phyloP scores from a whole-genome alignment of 2,113 vertebrate genomes.

The Phaethornis superciliosus region DNA sequence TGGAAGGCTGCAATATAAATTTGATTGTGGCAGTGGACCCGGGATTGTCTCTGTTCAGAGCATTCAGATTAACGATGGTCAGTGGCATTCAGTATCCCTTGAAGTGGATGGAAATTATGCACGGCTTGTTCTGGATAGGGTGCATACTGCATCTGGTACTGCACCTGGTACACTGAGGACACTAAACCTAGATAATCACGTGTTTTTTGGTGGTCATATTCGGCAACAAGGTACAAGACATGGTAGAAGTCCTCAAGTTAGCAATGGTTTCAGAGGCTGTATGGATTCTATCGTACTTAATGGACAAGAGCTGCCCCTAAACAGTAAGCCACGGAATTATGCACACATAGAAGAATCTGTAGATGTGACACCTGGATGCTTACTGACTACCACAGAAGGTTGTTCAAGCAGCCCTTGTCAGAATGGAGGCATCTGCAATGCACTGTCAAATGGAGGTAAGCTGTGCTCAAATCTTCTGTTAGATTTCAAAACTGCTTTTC shows the following conservation, averaged over 20 bases:
- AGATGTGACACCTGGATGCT: slow-evolving; percentile 89
- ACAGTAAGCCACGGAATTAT: slow-evolving; percentile 78
- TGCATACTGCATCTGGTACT: slow-evolving; percentile 91
- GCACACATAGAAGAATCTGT: slow-evolving; percentile 90
- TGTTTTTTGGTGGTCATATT: slow-evolving; percentile 92
- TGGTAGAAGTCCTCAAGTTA: slow-evolving; percentile 82
- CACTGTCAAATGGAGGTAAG: slow-evolving; percentile 87
- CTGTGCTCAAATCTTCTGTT: neutral
- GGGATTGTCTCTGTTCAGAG: slow-evolving; percentile 95
- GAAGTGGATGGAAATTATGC: slow-evolving; percentile 95
- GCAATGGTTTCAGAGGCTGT: slow-evolving; percentile 91
- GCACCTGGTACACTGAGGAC: slow-evolving; percentile 94
- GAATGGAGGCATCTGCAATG: slow-evolving; percentile 89
- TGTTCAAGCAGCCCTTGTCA: slow-evolving; percentile 91
- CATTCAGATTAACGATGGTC: slow-evolving; percentile 91
- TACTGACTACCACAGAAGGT: slow-evolving; percentile 78
- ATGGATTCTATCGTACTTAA: slow-evolving; percentile 91
- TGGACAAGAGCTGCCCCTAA: slow-evolving; percentile 90
- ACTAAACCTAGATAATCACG: slow-evolving; percentile 90
- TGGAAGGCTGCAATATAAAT: slow-evolving; percentile 94
- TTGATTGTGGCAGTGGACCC: slow-evolving; percentile 96
- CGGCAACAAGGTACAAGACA: slow-evolving; percentile 82
- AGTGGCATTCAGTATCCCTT: slow-evolving; percentile 91
- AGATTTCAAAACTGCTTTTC: neutral
- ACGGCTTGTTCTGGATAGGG: slow-evolving; percentile 89